Base-by-base conservation (phyloP, 2,797 vertebrate genomes). In the Enteromius afrohamiltoni region DNA sequence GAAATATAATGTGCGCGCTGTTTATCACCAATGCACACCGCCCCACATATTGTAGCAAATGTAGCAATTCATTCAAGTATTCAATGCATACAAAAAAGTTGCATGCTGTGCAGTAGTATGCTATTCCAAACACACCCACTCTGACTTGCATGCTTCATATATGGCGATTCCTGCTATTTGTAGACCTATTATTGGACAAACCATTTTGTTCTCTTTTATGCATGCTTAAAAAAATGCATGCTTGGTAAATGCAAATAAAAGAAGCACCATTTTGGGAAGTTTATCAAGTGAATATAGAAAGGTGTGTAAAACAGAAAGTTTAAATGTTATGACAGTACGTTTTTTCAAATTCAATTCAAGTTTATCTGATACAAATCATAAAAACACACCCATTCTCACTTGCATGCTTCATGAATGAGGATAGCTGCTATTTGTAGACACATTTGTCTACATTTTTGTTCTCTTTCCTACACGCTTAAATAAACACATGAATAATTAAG, bases 81-180 rank as follows among this genome's bases (percentile, higher is more conserved):
- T 55, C 7, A 26, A 9, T 26, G 34, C 31, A 76, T 23, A 58
- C n/a, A 60, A 8, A 34, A 75, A 53, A 76, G 31, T 4, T 77
- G 74, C 23, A 42, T 14, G 16, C 14, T 60, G 19, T 60, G 53
- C 65, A 45, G 26, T 4, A 31, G 0, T 2, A 47, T 29, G 14
- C 14, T 67, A n/a, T 37, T 53, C 79, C 51, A 76, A 45, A 84
- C 3, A 19, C 49, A 64, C 34, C 19, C 31, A 23, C 45, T 51
- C 62, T 21, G 14, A 76, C 17, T 80, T 31, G 23, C 21, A 65
- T 31, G 70, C 68, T 71, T 85, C 69, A 64, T 79, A 85, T 82
- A 82, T 75, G 74, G 70, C 55, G 79, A 82, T 86, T 37, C 47
- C 86, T 73, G 45, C 79, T 60, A 14, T 79, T 79, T 76, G 51